A percentile compares a stretch with the other conserved stretches of the same genome.
Evolutionary conservation across 2,113 vertebrate species (phyloP).

Genomic region (Nyctereutes procyonoides): DNA sequence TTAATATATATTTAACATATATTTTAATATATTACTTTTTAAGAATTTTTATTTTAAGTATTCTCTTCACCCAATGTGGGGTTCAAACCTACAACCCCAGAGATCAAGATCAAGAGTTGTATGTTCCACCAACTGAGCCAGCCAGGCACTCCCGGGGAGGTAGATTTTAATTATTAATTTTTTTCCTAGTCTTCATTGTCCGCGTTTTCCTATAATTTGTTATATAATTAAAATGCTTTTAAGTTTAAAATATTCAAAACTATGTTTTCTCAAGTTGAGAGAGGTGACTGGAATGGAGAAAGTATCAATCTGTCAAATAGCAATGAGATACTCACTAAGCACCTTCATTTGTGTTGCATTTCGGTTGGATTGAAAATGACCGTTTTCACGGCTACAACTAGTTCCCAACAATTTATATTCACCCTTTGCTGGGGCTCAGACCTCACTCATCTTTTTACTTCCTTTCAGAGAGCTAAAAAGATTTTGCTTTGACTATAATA

Average conservation of each 20-base stretch:
- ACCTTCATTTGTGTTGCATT: conserved; percentile 35
- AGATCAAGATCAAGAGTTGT: neutral
- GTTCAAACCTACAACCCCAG: neutral
- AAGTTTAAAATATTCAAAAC: neutral
- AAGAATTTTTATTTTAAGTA: neutral
- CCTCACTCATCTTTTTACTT: conserved; percentile 32
- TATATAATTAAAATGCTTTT: neutral
- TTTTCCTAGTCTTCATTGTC: neutral
- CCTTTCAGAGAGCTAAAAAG: conserved; percentile 26
- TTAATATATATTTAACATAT: no score
- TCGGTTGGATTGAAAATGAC: neutral
- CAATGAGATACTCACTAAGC: neutral
- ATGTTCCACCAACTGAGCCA: neutral
- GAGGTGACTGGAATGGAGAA: neutral
- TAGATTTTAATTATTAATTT: neutral
- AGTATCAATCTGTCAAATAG: neutral
- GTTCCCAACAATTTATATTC: conserved; percentile 55
- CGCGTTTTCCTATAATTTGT: neutral
- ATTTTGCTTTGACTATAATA: neutral
- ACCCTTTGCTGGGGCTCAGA: conserved; percentile 11
- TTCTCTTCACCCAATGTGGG: neutral
- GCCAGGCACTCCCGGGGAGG: neutral
- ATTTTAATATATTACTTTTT: no score
- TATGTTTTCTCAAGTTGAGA: neutral
- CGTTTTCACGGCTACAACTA: neutral